Percentiles rank a stretch among this genome's conserved stretches.
These are phyloP conservation scores for Telenomus remus DNA, from an alignment of 1,140 invertebrate species.

Conservation along the genomic window DNA sequence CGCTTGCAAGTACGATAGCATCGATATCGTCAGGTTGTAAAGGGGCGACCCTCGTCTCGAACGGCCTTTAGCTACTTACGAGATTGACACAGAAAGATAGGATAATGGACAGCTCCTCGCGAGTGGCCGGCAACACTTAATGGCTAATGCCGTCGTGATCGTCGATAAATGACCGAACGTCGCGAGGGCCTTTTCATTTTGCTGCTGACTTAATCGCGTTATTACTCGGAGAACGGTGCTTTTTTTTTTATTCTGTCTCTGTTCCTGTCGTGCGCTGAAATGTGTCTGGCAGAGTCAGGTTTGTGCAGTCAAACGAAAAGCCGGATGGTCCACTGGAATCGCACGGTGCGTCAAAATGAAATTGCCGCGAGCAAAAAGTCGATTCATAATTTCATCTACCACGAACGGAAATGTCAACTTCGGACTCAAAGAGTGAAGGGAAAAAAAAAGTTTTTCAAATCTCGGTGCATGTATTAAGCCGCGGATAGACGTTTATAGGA, in stretches of 20 bases:
- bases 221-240: slow-evolving; percentile 22
- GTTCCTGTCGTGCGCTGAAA: no score
- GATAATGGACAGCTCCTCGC: slow-evolving; percentile 65
- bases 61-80: slow-evolving; percentile 65
- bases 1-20: slow-evolving; percentile 36
- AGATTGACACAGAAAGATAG: slow-evolving; percentile 70
- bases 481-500: slow-evolving; percentile 1
- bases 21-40: slow-evolving; percentile 62
- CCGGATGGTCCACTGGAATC: no score
- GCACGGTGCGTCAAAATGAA: slow-evolving; percentile 5
- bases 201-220: slow-evolving; percentile 63
- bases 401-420: slow-evolving; percentile 11
- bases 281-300: no score
- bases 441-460: background rate
- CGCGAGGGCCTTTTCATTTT: slow-evolving; percentile 58
- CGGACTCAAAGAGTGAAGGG: background rate
- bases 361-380: slow-evolving; percentile 19
- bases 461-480: background rate
- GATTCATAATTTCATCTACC: slow-evolving; percentile 35
- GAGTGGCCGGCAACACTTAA: slow-evolving; percentile 58
- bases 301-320: slow-evolving; percentile 22
- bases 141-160: slow-evolving; percentile 58
- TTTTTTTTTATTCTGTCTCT: no score
- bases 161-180: slow-evolving; percentile 55
- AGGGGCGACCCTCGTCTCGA: slow-evolving; percentile 57